Percentiles rank a stretch among this genome's conserved stretches.
Conservation (phyloP, 2,797 vertebrate species). For the Typhlichthys eigenmanni region DNA sequence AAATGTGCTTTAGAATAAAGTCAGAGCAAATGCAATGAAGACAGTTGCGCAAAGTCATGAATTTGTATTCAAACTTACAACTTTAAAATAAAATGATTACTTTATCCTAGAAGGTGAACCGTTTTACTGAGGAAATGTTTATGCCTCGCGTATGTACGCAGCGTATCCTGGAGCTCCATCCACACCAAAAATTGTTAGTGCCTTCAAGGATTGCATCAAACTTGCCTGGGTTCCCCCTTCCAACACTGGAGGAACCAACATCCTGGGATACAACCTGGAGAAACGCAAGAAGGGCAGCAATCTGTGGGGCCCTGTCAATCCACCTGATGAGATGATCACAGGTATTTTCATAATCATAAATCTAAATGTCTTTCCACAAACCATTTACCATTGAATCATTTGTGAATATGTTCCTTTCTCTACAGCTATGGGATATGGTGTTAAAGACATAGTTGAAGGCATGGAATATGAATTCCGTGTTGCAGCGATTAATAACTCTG, state of each 20-base stretch:
- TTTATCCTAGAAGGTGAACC: too few relatives aligned
- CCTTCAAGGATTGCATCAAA: slow-evolving; percentile 80
- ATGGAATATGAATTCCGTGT: slow-evolving; percentile 89
- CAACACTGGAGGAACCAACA: slow-evolving; percentile 77
- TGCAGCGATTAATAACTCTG: slow-evolving; percentile 85
- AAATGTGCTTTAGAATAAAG: too few relatives aligned
- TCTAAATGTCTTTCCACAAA: too few relatives aligned
- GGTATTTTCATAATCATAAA: slow-evolving; percentile 59
- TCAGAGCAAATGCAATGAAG: too few relatives aligned
- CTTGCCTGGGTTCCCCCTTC: slow-evolving; percentile 82
- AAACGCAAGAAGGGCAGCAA: slow-evolving; percentile 89
- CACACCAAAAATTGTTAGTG: slow-evolving; percentile 78
- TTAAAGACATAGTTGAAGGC: slow-evolving; percentile 81
- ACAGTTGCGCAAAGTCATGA: too few relatives aligned
- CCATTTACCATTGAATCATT: background rate
- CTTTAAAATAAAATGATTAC: too few relatives aligned
- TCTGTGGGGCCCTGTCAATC: slow-evolving; percentile 80
- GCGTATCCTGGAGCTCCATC: slow-evolving; percentile 83
- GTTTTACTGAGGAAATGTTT: too few relatives aligned
- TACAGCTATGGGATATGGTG: slow-evolving; percentile 73
- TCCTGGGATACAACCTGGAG: slow-evolving; percentile 86
- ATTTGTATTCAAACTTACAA: too few relatives aligned
- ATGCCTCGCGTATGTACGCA: slow-evolving; percentile 48
- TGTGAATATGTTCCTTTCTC: slow-evolving; percentile 6
- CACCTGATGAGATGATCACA: slow-evolving; percentile 65